Base-by-base conservation (phyloP, 2,797 vertebrate species). In the Sandelia bainsii region DNA sequence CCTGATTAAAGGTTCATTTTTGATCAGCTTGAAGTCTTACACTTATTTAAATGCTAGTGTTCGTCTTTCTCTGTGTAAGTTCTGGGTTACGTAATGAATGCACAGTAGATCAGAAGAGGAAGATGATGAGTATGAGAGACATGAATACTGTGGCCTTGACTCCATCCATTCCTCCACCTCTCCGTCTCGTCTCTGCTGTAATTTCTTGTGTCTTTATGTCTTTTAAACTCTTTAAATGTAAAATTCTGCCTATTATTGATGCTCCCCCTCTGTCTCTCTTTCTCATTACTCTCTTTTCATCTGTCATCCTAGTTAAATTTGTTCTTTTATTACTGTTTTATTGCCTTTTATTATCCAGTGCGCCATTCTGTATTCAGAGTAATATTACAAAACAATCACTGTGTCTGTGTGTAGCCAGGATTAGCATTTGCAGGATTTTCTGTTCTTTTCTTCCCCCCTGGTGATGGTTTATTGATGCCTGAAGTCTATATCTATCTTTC, bases 291-390 rank as follows among this genome's bases (percentile, higher is more conserved):
- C 39, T 53, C 19, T 45, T 37, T 54, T 16, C 6, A 52, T 14
- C 37, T 27, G 20, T 51, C 39, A 0, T 57, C 62, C 48, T 63
- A 3, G 40, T 79, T 71, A 71, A 75, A 79, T 63, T 76, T 75
- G 40, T 59, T 83, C 49, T 76, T 85, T 86, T 67, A 77, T 83
- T 52, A 72, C 75, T 80, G 25, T 84, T 82, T 81, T 40, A 84
- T 77, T 34, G 29, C 17, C 19, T 50, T 82, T 66, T 57, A 79
- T 81, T 75, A 75, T 77, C 73, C 69, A 56, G 12, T 1, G 10
- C 48, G 42, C 25, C 64, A 51, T 69, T 80, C 13, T 5, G 14
- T 69, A 61, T 81, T 85, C 20, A 51, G 48, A 75, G 62, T 50
- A 73, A 82, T 57, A 64, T 70, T 32, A 49, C 51, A 19, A 63